Evolutionary conservation across 1,140 invertebrate genomes (phyloP).

Genomic region (Solenopsis invicta): DNA sequence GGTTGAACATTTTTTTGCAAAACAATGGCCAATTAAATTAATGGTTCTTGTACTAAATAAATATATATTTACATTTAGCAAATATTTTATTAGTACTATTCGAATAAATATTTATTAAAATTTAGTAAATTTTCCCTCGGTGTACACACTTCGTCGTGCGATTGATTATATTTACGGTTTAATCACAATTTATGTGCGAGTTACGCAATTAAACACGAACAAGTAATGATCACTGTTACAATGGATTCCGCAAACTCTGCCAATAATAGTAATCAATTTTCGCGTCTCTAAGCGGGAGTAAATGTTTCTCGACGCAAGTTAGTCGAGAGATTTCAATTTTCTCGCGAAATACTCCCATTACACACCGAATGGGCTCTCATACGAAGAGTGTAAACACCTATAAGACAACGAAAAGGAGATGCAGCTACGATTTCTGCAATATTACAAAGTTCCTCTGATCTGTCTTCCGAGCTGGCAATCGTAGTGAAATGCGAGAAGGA

Average conservation of each 20-base stretch:
- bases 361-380: neutral
- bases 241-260: neutral
- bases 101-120: too few species aligned
- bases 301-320: constrained; percentile 2
- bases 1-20: too few species aligned
- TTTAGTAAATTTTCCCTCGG: too few species aligned
- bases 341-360: neutral
- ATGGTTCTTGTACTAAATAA: too few species aligned
- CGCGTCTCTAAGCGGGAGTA: neutral
- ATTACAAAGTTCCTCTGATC: constrained; percentile 48
- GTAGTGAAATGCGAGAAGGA: constrained; percentile 33
- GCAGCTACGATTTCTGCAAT: constrained; percentile 25
- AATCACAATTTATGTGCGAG: neutral
- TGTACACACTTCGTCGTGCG: too few species aligned
- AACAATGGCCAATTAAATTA: too few species aligned
- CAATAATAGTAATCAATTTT: constrained; percentile 26
- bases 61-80: too few species aligned
- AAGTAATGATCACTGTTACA: neutral
- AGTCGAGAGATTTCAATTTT: constrained; percentile 32
- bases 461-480: constrained; percentile 34
- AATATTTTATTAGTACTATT: too few species aligned
- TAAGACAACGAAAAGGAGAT: constrained; percentile 47
- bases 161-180: neutral
- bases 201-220: neutral
- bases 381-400: constrained; percentile 14